Conservation (phyloP, 2,888 invertebrate species). For the Hedychridium roseum region DNA sequence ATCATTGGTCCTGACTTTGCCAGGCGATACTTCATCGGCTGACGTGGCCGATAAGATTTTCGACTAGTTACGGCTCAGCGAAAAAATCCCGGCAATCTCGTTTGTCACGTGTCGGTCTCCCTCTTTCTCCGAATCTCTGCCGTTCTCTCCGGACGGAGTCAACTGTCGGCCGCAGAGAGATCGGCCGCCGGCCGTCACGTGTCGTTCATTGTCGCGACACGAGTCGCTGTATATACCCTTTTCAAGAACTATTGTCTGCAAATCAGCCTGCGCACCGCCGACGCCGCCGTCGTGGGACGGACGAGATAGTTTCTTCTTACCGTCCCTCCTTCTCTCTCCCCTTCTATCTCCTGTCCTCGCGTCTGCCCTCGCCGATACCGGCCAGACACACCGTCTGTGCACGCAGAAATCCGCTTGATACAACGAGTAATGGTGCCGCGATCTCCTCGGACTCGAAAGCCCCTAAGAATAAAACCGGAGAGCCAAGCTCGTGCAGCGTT, state of each 20-base stretch:
- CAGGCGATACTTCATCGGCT: conserved; percentile 8
- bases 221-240: conserved; percentile 32
- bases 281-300: conserved; percentile 23
- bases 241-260: conserved; percentile 43
- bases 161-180: conserved; percentile 42
- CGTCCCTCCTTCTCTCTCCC: conserved; percentile 12
- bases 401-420: no score
- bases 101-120: conserved; percentile 43
- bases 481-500: no score
- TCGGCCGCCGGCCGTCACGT: conserved; percentile 38
- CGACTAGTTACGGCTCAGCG: conserved; percentile 15
- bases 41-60: conserved; percentile 13
- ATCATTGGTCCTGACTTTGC: no score
- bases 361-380: no score
- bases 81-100: conserved; percentile 25
- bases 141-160: no score
- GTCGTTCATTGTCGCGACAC: conserved; percentile 39
- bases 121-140: no score
- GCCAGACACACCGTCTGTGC: no score
- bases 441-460: no score
- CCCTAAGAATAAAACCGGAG: no score
- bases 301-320: conserved; percentile 17
- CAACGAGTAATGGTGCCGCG: no score
- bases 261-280: conserved; percentile 40
- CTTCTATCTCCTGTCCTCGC: conserved; percentile 5